These are phyloP conservation scores for Strigamia transsilvanica DNA, from an alignment of 2,888 invertebrate species.

Conservation along the genomic window DNA sequence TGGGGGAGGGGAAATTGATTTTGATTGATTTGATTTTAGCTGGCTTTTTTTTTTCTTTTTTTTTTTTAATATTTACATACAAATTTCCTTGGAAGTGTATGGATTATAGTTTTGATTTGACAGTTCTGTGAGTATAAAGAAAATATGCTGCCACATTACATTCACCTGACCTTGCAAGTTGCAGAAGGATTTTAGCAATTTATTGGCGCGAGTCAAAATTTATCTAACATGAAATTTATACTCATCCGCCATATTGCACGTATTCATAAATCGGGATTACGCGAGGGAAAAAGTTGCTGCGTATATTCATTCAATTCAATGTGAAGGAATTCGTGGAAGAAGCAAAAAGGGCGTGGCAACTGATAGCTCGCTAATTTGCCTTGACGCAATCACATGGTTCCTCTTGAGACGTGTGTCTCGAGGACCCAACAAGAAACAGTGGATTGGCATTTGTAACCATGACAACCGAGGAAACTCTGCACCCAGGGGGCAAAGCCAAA, in stretches of 20 bases:
- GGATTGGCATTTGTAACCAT: conserved; percentile 45
- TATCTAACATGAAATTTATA: conserved; percentile 49
- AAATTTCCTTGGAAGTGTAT: not conserved
- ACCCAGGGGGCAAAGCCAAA: conserved; percentile 43
- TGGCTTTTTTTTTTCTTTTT: not conserved
- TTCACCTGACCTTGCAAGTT: conserved; percentile 24
- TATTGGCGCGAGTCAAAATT: conserved; percentile 35
- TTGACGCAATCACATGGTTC: conserved; percentile 29
- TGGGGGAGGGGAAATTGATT: conserved; percentile 4
- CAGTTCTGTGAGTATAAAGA: not conserved
- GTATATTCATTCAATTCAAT: not conserved
- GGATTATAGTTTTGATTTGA: not conserved
- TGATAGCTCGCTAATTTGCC: conserved; percentile 40
- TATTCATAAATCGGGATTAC: conserved; percentile 43
- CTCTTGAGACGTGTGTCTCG: conserved; percentile 22
- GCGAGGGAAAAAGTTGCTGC: not conserved
- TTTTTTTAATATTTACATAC: not conserved
- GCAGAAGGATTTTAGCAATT: conserved; percentile 12
- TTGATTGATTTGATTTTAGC: not conserved
- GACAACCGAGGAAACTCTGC: conserved; percentile 32
- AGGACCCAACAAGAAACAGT: conserved; percentile 26
- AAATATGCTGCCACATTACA: not conserved
- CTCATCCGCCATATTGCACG: conserved; percentile 23
- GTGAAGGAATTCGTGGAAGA: conserved; percentile 12
- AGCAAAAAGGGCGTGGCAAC: not conserved